A percentile compares a stretch with the other conserved stretches of the same genome.
Conservation (phyloP, 2,113 vertebrate genomes). For the Sphaerodactylus townsendi region DNA sequence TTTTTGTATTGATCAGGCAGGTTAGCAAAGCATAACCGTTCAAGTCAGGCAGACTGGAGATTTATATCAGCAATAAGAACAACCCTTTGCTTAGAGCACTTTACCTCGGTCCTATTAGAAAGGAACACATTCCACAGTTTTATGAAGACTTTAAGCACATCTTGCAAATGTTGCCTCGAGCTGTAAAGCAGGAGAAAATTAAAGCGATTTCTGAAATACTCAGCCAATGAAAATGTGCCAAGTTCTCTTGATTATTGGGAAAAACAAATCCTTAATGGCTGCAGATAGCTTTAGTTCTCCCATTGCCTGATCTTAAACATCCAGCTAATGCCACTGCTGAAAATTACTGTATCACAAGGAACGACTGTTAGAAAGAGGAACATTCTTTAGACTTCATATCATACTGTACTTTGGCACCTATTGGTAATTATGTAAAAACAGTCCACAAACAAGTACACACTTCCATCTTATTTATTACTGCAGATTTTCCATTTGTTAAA, state of each 20-base stretch:
- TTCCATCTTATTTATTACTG: slow-evolving; percentile 14
- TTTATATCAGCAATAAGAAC: slow-evolving; percentile 45
- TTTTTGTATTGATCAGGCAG: neutral
- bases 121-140: slow-evolving; percentile 44
- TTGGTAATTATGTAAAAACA: neutral
- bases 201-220: slow-evolving; percentile 57
- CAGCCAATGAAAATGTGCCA: slow-evolving; percentile 52
- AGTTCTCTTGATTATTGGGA: slow-evolving; percentile 59
- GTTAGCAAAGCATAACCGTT: slow-evolving; percentile 18
- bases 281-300: slow-evolving; percentile 38
- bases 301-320: slow-evolving; percentile 29
- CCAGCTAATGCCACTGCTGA: slow-evolving; percentile 32
- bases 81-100: slow-evolving; percentile 43
- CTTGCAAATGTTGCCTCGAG: slow-evolving; percentile 56
- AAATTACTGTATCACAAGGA: slow-evolving; percentile 31
- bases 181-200: slow-evolving; percentile 55
- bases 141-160: slow-evolving; percentile 26
- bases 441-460: neutral
- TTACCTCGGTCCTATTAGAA: slow-evolving; percentile 51
- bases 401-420: slow-evolving; percentile 23
- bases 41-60: neutral
- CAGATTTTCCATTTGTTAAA: slow-evolving; percentile 1
- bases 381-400: slow-evolving; percentile 20
- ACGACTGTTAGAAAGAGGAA: slow-evolving; percentile 27
- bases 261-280: slow-evolving; percentile 57